Evolutionary conservation across 2,113 vertebrate species (phyloP).

Genomic region (Spermophilus dauricus): DNA sequence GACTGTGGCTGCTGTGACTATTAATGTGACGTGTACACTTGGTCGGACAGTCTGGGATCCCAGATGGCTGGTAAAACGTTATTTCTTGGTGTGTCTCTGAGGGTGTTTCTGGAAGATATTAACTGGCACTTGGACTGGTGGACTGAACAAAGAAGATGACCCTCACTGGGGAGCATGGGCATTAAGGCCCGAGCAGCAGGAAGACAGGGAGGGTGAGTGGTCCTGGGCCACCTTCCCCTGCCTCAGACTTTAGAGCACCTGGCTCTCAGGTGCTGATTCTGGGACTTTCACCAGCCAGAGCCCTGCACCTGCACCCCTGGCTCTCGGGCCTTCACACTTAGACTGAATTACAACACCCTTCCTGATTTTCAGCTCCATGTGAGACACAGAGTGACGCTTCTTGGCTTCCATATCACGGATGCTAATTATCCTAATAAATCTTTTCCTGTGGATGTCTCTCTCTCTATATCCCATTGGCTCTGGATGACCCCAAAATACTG

Average conservation of each 20-base stretch:
- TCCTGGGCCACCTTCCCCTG: neutral
- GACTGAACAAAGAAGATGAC: no score
- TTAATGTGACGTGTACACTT: neutral
- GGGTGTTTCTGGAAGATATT: neutral
- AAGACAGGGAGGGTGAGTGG: neutral
- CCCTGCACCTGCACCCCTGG: neutral
- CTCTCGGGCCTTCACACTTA: neutral
- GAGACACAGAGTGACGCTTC: neutral
- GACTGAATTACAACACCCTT: no score
- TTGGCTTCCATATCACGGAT: neutral
- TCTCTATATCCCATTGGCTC: neutral
- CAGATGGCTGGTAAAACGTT: neutral
- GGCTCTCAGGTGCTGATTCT: neutral
- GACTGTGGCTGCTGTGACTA: neutral
- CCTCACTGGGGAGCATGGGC: neutral
- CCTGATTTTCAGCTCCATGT: neutral
- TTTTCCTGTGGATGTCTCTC: fast-evolving
- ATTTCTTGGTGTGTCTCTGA: neutral
- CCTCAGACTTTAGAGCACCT: neutral
- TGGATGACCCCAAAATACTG: neutral
- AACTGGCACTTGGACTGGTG: neutral
- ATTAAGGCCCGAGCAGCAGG: no score
- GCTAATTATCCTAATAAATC: no score
- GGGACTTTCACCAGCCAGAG: neutral
- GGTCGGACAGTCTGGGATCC: neutral